Evolutionary conservation across 2,113 vertebrate genomes (phyloP).

Genomic region (Megalops atlanticus): DNA sequence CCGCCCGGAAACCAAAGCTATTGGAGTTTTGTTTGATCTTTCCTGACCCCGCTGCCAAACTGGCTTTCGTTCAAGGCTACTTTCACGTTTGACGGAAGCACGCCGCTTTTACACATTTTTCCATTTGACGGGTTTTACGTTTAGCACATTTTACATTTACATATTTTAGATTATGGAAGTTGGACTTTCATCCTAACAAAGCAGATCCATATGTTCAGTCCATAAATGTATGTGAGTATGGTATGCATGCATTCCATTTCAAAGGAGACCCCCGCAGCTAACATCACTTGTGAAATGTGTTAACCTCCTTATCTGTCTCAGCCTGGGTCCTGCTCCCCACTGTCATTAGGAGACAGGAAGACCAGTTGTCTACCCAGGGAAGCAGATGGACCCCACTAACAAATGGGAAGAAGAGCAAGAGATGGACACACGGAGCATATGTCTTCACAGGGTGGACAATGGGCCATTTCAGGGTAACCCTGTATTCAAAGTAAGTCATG

Average conservation of each 20-base stretch:
- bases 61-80: background rate
- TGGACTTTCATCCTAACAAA: background rate
- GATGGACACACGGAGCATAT: slow-evolving; percentile 18
- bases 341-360: slow-evolving; percentile 21
- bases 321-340: background rate
- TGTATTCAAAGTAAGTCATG: background rate
- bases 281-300: background rate
- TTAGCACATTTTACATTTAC: background rate
- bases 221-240: background rate
- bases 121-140: background rate
- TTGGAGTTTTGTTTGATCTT: background rate
- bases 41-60: slow-evolving; percentile 7
- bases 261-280: background rate
- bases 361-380: background rate
- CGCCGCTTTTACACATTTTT: background rate
- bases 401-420: slow-evolving; percentile 17
- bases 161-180: background rate
- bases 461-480: background rate
- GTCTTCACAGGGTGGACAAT: slow-evolving; percentile 9
- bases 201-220: background rate
- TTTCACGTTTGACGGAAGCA: background rate
- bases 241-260: background rate
- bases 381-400: slow-evolving; percentile 9
- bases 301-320: background rate
- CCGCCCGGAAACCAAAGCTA: slow-evolving; percentile 5